These are phyloP conservation scores for Tillus elongatus DNA, from an alignment of 2,888 invertebrate species.

Conservation along the genomic window DNA sequence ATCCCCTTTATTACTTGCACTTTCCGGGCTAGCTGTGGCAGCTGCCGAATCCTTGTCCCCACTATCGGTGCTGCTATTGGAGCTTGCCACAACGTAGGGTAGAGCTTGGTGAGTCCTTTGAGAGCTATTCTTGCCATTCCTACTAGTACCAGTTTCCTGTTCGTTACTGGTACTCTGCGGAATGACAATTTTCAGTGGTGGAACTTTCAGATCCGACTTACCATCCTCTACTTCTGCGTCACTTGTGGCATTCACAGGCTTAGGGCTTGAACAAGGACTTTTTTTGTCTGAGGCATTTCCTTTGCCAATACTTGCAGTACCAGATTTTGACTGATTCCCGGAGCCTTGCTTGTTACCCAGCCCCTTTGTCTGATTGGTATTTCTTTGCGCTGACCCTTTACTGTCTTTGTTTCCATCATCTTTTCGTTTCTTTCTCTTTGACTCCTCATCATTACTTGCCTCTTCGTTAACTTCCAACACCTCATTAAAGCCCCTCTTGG, in stretches of 20 bases:
- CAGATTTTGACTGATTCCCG: constrained; percentile 36
- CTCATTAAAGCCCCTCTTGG: constrained; percentile 46
- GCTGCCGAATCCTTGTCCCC: constrained; percentile 24
- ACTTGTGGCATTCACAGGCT: constrained; percentile 39
- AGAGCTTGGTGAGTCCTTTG: constrained; percentile 51
- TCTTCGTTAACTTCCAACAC: constrained; percentile 46
- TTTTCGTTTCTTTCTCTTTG: constrained; percentile 67
- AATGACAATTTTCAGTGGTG: constrained; percentile 91
- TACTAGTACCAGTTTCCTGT: constrained; percentile 41
- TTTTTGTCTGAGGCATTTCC: constrained; percentile 51
- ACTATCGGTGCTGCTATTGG: constrained; percentile 39
- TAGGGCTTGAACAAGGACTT: constrained; percentile 57
- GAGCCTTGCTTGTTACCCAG: constrained; percentile 39
- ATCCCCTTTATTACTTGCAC: constrained; percentile 34
- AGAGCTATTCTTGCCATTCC: constrained; percentile 52
- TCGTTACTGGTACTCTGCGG: constrained; percentile 59
- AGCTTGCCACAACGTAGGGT: constrained; percentile 60
- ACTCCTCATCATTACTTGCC: constrained; percentile 62
- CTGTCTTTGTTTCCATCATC: constrained; percentile 60
- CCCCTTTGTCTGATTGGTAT: constrained; percentile 26
- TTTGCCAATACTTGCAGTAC: no score
- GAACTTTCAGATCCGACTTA: constrained; percentile 54
- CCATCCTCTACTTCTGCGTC: constrained; percentile 52
- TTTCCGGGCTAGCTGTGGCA: constrained; percentile 36
- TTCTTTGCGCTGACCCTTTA: constrained; percentile 49